Conservation (phyloP, 2,888 invertebrate species). For the Drosophila rubida region DNA sequence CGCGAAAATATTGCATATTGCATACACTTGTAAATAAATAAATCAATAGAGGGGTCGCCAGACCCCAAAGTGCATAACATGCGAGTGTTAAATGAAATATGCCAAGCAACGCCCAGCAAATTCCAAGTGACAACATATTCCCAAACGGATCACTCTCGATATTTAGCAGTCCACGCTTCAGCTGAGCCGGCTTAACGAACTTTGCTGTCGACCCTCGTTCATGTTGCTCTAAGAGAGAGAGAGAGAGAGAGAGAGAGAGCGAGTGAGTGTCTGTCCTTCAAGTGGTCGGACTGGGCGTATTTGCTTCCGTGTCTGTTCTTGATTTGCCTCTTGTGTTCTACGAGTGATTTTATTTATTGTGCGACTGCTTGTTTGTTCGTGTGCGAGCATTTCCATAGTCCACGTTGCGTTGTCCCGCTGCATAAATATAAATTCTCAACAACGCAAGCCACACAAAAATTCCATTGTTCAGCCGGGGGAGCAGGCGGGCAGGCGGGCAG, state of each 20-base stretch:
- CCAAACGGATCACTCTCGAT: slow-evolving; percentile 13
- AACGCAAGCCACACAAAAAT: slow-evolving; percentile 30
- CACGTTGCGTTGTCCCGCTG: slow-evolving; percentile 24
- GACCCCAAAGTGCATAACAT: slow-evolving; percentile 18
- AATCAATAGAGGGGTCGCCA: slow-evolving; percentile 45
- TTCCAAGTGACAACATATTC: slow-evolving; percentile 25
- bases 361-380: neutral
- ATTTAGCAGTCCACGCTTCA: slow-evolving; percentile 5
- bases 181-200: neutral
- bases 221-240: slow-evolving; percentile 10
- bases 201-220: slow-evolving; percentile 13
- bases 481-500: too few species aligned
- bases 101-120: slow-evolving; percentile 13
- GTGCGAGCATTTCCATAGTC: slow-evolving; percentile 15
- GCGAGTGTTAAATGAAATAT: slow-evolving; percentile 27
- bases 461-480: slow-evolving; percentile 37
- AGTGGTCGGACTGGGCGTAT: slow-evolving; percentile 28
- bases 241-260: neutral
- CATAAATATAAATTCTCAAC: slow-evolving; percentile 48
- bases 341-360: slow-evolving; percentile 54
- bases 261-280: slow-evolving; percentile 2
- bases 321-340: slow-evolving; percentile 51
- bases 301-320: slow-evolving; percentile 40
- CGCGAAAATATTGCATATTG: slow-evolving; percentile 47
- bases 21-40: slow-evolving; percentile 47